Evolutionary conservation across 2,888 invertebrate genomes (phyloP).

Genomic region (Chalcosyrphus nemorum): DNA sequence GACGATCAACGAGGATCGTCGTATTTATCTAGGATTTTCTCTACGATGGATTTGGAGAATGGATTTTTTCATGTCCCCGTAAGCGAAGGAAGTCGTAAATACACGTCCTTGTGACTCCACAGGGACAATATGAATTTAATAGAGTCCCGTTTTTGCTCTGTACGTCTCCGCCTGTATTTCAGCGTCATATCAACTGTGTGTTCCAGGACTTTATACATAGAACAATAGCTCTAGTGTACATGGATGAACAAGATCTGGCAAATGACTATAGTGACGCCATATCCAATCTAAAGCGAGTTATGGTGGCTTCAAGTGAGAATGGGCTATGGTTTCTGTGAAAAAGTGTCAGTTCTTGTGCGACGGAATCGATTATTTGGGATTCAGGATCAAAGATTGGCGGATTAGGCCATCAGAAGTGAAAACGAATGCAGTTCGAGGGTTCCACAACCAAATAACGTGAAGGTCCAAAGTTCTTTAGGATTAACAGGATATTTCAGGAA

Average conservation of each 20-base stretch:
- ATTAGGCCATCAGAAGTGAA: background rate
- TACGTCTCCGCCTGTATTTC: background rate
- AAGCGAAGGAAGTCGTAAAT: no score
- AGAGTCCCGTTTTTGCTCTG: background rate
- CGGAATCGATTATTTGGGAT: background rate
- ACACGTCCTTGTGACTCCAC: no score
- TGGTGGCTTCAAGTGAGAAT: background rate
- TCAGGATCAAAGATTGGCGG: background rate
- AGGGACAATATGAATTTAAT: background rate
- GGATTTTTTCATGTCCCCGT: no score
- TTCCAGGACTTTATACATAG: background rate
- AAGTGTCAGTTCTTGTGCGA: background rate
- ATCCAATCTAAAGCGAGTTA: background rate
- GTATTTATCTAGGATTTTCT: no score
- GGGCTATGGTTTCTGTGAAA: background rate
- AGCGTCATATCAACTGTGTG: background rate
- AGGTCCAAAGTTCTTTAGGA: background rate
- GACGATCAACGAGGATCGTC: conserved; percentile 42
- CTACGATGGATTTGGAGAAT: no score
- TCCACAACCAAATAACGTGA: background rate
- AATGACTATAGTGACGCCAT: background rate
- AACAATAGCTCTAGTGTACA: background rate
- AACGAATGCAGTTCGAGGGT: background rate
- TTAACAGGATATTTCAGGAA: background rate
- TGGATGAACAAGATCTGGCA: background rate